Base-by-base conservation (phyloP, 2,113 vertebrate genomes). In the Paradisaea rubra region DNA sequence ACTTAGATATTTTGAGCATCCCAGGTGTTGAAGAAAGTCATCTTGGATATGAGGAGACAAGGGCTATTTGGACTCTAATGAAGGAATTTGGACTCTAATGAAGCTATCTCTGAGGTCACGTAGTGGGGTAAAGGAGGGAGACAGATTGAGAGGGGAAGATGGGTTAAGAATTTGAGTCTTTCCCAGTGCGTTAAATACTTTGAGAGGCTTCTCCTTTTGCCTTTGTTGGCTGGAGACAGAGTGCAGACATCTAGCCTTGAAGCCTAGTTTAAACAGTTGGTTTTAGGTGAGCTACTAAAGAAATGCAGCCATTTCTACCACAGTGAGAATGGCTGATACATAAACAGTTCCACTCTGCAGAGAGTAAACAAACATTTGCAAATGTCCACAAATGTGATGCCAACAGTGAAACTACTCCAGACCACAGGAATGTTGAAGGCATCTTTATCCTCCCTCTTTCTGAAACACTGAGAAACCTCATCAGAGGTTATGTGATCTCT, bases 281-380 rank as follows among this genome's bases (percentile, higher is more conserved):
- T 17, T 73, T 84, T 63, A 39, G 49, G 45, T n/a, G 53, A 86
- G 22, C 24, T 41, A 12, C 22, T 78, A 52, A 74, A 74, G 33
- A 83, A 70, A 74, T 59, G 11, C 13, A 39, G 5, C 22, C 24
- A 22, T 54, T 95, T 92, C 25, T 89, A 61, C 9, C 14, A 45
- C 23, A 60, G 35, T 44, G 20, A 30, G 27, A 60, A 41, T 81
- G 52, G 27, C 42, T 77, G 61, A 68, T n/a, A 39, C 16, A n/a
- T 52, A 69, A 93, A 45, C 6, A 66, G 5, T 68, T 84, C 65
- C 37, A 56, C 12, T 79, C 20, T 61, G 12, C 31, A 78, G 15
- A 68, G 30, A 72, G 17, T 61, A 81, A 93, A 91, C 54, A 94
- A 54, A 68, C 69, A 61, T 52, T 88, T 83, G 27, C 77, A 86